These are phyloP conservation scores for Acipenser ruthenus DNA, from an alignment of 2,797 vertebrate genomes.

Conservation along the genomic window DNA sequence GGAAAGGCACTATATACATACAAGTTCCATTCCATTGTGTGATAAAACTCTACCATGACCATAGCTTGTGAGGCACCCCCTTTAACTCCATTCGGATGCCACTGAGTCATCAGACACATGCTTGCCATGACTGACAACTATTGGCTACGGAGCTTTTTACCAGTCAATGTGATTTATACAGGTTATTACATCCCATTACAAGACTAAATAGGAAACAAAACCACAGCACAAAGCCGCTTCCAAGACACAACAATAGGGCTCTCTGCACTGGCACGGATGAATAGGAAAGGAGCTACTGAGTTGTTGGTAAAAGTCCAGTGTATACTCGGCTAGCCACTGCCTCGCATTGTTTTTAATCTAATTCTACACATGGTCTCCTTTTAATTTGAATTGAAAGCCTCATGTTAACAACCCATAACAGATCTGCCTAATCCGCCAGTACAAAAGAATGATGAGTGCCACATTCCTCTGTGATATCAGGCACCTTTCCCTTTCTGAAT, in stretches of 20 bases:
- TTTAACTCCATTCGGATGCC: not conserved
- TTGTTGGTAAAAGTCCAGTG: constrained; percentile 50
- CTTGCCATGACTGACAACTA: constrained; percentile 59
- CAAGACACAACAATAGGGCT: constrained; percentile 30
- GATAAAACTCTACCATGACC: constrained; percentile 34
- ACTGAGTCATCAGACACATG: constrained; percentile 8
- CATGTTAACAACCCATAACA: constrained; percentile 70
- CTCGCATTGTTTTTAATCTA: constrained; percentile 67
- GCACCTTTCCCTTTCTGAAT: constrained; percentile 56
- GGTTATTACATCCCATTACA: constrained; percentile 64
- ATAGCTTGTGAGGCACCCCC: constrained; percentile 1
- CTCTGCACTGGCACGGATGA: constrained; percentile 26
- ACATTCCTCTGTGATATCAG: constrained; percentile 42
- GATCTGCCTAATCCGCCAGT: constrained; percentile 63
- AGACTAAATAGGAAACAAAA: constrained; percentile 56
- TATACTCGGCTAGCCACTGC: constrained; percentile 45
- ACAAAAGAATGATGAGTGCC: constrained; percentile 61
- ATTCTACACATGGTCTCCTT: constrained; percentile 68
- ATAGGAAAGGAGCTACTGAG: constrained; percentile 26
- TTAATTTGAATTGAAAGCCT: constrained; percentile 67
- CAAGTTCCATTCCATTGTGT: not conserved
- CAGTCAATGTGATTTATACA: constrained; percentile 62
- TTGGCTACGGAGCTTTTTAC: constrained; percentile 43
- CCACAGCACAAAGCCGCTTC: constrained; percentile 46
- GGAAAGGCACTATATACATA: no score